Conservation (phyloP, 2,797 vertebrate genomes). For the Oreochromis mossambicus region DNA sequence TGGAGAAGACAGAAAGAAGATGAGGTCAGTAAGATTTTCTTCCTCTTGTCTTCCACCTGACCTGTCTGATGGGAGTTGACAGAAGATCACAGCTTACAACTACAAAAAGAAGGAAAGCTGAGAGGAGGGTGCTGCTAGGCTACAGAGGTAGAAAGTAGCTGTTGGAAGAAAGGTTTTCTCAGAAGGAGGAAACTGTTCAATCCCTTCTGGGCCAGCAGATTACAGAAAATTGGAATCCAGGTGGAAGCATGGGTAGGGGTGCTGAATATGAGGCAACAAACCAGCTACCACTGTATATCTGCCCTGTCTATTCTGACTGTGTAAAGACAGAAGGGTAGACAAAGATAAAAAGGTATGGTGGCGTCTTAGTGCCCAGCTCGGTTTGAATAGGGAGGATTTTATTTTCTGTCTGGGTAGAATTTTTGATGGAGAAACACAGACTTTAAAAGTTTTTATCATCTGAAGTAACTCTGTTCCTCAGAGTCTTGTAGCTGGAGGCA, state of each 20-base stretch:
- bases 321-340: neutral
- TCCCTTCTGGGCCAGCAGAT: conserved; percentile 24
- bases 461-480: neutral
- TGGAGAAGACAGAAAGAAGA: neutral
- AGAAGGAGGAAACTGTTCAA: neutral
- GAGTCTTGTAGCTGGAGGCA: conserved; percentile 1
- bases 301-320: neutral
- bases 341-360: neutral
- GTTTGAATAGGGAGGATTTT: neutral
- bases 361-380: neutral
- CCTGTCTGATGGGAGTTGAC: conserved; percentile 51
- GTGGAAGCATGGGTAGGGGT: neutral
- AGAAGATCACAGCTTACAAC: conserved; percentile 52
- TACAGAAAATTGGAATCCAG: conserved; percentile 15
- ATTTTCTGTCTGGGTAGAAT: neutral
- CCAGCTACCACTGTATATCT: neutral
- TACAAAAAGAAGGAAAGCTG: neutral
- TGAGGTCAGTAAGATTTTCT: conserved; percentile 4
- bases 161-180: neutral
- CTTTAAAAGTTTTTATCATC: neutral
- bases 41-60: conserved; percentile 56
- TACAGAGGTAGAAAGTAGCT: conserved; percentile 3
- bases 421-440: neutral
- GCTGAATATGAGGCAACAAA: conserved; percentile 20
- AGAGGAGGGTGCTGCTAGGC: neutral